A percentile compares a stretch with the other conserved stretches of the same genome.
phyloP scores from a whole-genome alignment of 2,888 invertebrate genomes.

The Halocaridina rubra region DNA sequence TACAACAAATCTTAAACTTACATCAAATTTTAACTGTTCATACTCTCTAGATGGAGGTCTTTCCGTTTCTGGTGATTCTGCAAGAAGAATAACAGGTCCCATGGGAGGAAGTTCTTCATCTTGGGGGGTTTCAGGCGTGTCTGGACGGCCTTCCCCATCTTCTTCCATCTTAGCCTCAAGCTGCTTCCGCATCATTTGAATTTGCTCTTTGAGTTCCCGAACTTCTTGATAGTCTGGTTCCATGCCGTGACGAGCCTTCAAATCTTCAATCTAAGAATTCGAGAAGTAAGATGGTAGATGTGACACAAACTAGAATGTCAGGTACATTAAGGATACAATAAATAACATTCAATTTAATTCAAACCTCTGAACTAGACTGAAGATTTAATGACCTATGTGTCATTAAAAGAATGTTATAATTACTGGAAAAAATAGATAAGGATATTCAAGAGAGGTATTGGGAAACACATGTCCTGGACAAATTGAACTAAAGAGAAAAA shows the following conservation, averaged over 20 bases:
- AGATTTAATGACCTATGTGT: too few species aligned
- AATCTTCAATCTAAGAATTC: constrained; percentile 54
- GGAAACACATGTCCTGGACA: too few species aligned
- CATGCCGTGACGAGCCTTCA: constrained; percentile 41
- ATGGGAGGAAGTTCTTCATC: constrained; percentile 21
- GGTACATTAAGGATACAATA: too few species aligned
- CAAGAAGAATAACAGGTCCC: background rate
- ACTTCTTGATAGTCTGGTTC: constrained; percentile 58
- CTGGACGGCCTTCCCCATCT: constrained; percentile 69
- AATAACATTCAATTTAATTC: too few species aligned
- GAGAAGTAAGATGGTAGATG: too few species aligned
- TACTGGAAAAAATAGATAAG: too few species aligned
- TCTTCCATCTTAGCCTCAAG: constrained; percentile 59
- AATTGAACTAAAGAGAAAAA: too few species aligned
- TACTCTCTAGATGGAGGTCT: constrained; percentile 34
- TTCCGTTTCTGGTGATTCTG: background rate
- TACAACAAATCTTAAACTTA: constrained; percentile 68
- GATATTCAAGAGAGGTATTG: too few species aligned
- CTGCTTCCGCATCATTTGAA: constrained; percentile 61
- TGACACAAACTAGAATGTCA: too few species aligned
- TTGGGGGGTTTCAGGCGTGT: constrained; percentile 2
- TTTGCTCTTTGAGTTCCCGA: constrained; percentile 62
- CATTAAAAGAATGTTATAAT: too few species aligned
- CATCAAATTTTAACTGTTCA: constrained; percentile 70
- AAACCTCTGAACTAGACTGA: too few species aligned